Conservation (phyloP, 1,140 invertebrate genomes). For the Rhopalosiphum padi region DNA sequence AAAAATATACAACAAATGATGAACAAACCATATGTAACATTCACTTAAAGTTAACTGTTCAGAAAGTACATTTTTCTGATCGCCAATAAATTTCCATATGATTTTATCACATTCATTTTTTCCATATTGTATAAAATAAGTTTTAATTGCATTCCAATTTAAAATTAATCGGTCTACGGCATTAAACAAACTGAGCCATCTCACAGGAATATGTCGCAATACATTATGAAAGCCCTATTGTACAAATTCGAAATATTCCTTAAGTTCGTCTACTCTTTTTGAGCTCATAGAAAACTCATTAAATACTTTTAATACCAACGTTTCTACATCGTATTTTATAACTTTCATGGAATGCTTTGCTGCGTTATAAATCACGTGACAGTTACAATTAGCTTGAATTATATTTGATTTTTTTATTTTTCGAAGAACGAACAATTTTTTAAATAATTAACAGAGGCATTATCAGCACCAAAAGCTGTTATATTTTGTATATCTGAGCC, state of each 20-base stretch:
- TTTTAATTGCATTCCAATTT: constrained; percentile 21
- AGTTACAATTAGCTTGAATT: constrained; percentile 61
- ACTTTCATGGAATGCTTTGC: constrained; percentile 57
- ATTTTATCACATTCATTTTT: constrained; percentile 21
- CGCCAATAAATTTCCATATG: constrained; percentile 29
- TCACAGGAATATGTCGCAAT: not conserved
- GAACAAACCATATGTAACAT: constrained; percentile 7
- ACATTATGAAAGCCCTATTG: not conserved
- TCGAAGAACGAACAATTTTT: not conserved
- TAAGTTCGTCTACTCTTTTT: not conserved
- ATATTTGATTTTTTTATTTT: constrained; percentile 27
- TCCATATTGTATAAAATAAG: not conserved
- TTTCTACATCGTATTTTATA: constrained; percentile 53
- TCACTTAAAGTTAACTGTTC: not conserved
- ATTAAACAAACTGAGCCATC: not conserved
- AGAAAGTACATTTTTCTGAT: not conserved
- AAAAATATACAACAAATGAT: constrained; percentile 3
- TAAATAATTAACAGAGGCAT: not conserved
- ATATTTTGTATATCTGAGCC: constrained; percentile 24
- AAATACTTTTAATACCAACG: not conserved
- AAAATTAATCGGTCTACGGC: constrained; percentile 5
- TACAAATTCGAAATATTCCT: constrained; percentile 21
- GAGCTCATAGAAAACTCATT: not conserved
- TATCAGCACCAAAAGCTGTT: not conserved
- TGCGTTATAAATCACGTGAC: constrained; percentile 60